These are phyloP conservation scores for Gymnodraco acuticeps DNA, from an alignment of 2,797 vertebrate genomes.

Conservation along the genomic window DNA sequence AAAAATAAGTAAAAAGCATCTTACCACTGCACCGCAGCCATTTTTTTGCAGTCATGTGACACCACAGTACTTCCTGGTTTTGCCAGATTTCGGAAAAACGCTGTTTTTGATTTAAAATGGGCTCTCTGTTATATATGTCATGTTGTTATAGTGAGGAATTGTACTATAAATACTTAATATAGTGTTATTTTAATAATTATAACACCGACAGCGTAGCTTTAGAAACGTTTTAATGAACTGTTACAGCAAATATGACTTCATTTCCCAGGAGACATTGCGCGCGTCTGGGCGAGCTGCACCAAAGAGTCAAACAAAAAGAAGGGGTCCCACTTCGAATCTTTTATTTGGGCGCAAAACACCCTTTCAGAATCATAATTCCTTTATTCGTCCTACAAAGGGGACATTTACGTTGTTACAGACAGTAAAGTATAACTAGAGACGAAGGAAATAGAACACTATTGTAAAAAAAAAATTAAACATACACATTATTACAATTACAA, in stretches of 20 bases:
- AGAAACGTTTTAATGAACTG: not conserved
- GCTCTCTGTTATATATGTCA: rapidly evolving
- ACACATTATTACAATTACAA: too few species aligned
- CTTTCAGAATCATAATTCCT: too few species aligned
- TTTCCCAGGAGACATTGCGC: constrained; percentile 59
- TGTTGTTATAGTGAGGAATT: rapidly evolving
- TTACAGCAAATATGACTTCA: constrained; percentile 35
- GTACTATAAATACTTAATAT: not conserved
- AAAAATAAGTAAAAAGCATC: constrained; percentile 54
- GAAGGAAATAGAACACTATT: too few species aligned
- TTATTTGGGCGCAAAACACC: not conserved
- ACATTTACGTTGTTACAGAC: too few species aligned
- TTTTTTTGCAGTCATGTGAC: constrained; percentile 83
- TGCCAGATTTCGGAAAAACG: not conserved
- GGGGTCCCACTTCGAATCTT: constrained; percentile 30
- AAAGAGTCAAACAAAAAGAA: rapidly evolving
- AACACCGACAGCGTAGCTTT: not conserved
- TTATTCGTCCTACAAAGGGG: too few species aligned
- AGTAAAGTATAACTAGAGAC: too few species aligned
- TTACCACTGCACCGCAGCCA: constrained; percentile 87
- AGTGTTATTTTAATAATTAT: rapidly evolving
- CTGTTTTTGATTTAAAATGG: constrained; percentile 16
- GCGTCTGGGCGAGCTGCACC: too few species aligned
- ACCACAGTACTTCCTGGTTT: constrained; percentile 66
- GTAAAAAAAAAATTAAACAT: too few species aligned